A percentile compares a stretch with the other conserved stretches of the same genome.
These are phyloP conservation scores for Ictalurus furcatus DNA, from an alignment of 2,113 vertebrate genomes.

Conservation along the genomic window DNA sequence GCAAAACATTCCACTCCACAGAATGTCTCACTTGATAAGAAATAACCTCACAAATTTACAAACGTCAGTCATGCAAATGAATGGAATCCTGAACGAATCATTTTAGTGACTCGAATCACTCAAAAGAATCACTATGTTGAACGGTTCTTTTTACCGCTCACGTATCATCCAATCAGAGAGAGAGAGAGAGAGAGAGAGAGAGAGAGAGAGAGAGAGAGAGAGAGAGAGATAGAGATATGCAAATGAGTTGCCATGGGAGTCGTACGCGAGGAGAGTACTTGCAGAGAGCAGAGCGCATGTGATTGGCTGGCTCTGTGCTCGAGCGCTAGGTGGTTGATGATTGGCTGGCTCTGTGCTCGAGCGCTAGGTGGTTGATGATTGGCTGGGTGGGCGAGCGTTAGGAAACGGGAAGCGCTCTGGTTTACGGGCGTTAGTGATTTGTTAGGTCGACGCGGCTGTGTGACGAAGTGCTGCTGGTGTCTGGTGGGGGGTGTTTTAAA, in stretches of 20 bases:
- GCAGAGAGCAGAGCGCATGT: not conserved
- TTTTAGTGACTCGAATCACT: not conserved
- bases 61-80: not conserved
- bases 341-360: not conserved
- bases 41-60: not conserved
- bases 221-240: not conserved
- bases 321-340: not conserved
- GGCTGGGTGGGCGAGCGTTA: slow-evolving; percentile 56
- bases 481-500: not conserved
- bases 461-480: not conserved
- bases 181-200: too few species aligned
- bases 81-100: not conserved
- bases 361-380: slow-evolving; percentile 54
- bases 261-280: not conserved
- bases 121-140: not conserved
- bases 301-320: not conserved
- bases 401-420: slow-evolving; percentile 68
- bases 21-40: not conserved
- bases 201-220: not conserved
- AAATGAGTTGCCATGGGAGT: not conserved
- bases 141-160: not conserved
- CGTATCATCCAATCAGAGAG: not conserved
- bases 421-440: slow-evolving; percentile 43
- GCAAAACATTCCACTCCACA: not conserved
- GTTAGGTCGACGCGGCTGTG: not conserved